A percentile compares a stretch with the other conserved stretches of the same genome.
phyloP scores from a whole-genome alignment of 2,113 vertebrate species.

The Noturus placidus region DNA sequence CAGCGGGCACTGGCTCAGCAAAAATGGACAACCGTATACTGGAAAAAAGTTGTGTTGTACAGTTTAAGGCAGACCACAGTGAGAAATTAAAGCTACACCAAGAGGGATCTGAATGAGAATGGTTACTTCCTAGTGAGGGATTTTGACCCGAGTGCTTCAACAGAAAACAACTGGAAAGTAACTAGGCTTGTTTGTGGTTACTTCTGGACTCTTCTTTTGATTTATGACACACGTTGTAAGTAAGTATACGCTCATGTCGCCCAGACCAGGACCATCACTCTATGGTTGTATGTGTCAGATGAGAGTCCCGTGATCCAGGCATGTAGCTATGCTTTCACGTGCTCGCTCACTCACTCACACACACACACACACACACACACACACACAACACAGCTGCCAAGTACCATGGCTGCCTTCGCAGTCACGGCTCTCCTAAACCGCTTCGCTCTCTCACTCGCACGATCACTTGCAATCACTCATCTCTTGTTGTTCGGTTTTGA shows the following conservation, averaged over 20 bases:
- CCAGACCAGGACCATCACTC: conserved; percentile 33
- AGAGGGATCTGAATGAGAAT: background rate
- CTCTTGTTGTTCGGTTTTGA: conserved; percentile 18
- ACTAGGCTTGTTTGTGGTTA: background rate
- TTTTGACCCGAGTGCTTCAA: background rate
- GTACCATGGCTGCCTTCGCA: conserved; percentile 67
- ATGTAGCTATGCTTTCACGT: conserved; percentile 71
- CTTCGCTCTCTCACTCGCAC: conserved; percentile 18
- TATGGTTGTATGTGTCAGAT: conserved; percentile 64
- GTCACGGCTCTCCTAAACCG: conserved; percentile 54
- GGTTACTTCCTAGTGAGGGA: background rate
- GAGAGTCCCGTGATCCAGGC: conserved; percentile 74
- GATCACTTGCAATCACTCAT: conserved; percentile 30
- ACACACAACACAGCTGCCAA: conserved; percentile 68
- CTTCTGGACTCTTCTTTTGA: conserved; percentile 4
- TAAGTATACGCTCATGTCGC: background rate
- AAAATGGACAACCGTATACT: background rate
- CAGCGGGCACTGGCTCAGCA: background rate
- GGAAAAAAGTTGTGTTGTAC: background rate
- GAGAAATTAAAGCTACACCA: background rate
- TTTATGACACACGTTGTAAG: conserved; percentile 15
- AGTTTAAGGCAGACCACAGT: background rate
- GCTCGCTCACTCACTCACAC: conserved; percentile 53
- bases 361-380: background rate
- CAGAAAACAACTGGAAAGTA: background rate